phyloP scores from a whole-genome alignment of 2,797 vertebrate species.

The Trichosurus vulpecula region DNA sequence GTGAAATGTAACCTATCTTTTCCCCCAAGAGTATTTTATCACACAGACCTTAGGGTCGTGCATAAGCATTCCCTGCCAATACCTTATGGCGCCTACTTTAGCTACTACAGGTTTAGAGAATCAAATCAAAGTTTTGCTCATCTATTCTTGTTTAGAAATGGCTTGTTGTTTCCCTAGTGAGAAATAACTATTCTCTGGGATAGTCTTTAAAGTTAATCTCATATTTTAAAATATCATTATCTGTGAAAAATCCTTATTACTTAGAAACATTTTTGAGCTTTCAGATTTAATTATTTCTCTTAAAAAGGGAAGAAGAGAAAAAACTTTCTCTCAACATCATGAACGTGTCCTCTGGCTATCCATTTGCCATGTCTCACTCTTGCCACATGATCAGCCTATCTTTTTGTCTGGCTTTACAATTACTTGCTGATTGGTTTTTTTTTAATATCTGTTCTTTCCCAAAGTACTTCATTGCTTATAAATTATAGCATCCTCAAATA shows the following conservation, averaged over 20 bases:
- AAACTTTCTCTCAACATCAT: neutral
- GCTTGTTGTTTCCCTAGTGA: neutral
- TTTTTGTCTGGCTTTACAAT: neutral
- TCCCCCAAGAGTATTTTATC: neutral
- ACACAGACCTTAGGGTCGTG: neutral
- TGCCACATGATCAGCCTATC: neutral
- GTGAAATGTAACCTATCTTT: neutral
- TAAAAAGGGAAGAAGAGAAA: neutral
- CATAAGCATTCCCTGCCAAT: neutral
- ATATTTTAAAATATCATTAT: slow-evolving; percentile 23
- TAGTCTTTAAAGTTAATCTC: slow-evolving; percentile 27
- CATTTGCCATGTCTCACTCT: neutral
- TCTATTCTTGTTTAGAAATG: neutral
- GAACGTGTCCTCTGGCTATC: neutral
- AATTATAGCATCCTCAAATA: neutral
- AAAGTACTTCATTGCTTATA: neutral
- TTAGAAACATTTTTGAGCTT: slow-evolving; percentile 23
- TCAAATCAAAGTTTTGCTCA: neutral
- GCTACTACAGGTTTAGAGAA: neutral
- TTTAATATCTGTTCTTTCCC: neutral
- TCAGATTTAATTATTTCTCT: neutral
- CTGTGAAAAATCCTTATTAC: slow-evolving; percentile 35
- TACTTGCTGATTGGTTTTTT: neutral
- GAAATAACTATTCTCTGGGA: neutral
- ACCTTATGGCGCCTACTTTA: neutral